phyloP scores from a whole-genome alignment of 2,888 invertebrate genomes.

The Melipona beecheii region DNA sequence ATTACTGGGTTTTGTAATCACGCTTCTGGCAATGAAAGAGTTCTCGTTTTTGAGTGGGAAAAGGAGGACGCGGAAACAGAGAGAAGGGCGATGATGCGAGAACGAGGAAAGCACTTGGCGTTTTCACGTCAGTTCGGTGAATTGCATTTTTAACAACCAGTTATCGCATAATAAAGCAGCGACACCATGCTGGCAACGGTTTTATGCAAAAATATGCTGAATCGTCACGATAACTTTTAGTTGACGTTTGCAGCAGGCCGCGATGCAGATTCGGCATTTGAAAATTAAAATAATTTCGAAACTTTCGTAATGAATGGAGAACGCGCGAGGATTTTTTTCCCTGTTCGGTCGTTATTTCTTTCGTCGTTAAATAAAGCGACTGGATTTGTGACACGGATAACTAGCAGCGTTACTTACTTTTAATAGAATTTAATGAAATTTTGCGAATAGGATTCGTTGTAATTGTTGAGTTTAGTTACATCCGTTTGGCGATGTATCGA shows the following conservation, averaged over 20 bases:
- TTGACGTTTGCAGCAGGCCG: slow-evolving; percentile 1
- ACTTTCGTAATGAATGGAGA: slow-evolving; percentile 7
- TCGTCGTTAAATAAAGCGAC: too few relatives aligned
- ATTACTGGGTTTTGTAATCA: background rate
- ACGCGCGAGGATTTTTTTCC: background rate
- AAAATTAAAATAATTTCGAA: slow-evolving; percentile 52
- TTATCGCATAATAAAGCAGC: slow-evolving; percentile 58
- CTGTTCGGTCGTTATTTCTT: background rate
- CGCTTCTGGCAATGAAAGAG: background rate
- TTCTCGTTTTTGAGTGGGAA: background rate
- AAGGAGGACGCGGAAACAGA: background rate
- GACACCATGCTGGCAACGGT: slow-evolving; percentile 24
- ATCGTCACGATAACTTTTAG: slow-evolving; percentile 51
- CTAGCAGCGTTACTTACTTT: too few relatives aligned
- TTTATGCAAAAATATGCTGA: slow-evolving; percentile 68
- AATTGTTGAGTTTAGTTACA: too few relatives aligned
- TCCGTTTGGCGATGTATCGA: too few relatives aligned
- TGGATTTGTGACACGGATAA: too few relatives aligned
- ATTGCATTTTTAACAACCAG: slow-evolving; percentile 27
- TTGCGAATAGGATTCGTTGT: too few relatives aligned
- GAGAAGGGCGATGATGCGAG: slow-evolving; percentile 11
- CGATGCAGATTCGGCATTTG: slow-evolving; percentile 47
- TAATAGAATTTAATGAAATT: too few relatives aligned
- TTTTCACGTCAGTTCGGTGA: slow-evolving; percentile 29
- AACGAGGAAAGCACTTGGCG: slow-evolving; percentile 3